phyloP scores from a whole-genome alignment of 2,888 invertebrate species.

The Philaethria dido region DNA sequence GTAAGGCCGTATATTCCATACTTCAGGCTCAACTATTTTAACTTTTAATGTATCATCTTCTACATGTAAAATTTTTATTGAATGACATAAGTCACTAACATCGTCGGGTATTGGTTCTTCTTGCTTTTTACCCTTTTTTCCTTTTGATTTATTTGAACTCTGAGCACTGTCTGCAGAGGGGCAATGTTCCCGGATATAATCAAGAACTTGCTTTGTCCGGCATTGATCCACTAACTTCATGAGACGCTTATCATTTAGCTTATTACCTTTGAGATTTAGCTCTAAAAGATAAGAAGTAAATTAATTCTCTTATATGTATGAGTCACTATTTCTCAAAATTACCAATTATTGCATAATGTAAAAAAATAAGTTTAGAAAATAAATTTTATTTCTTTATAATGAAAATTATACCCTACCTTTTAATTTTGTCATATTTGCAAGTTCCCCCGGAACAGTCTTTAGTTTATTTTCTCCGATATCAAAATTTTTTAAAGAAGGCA shows the following conservation, averaged over 20 bases:
- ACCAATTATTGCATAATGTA: background rate
- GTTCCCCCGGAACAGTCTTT: constrained; percentile 86
- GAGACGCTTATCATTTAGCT: constrained; percentile 88
- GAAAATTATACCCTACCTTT: constrained; percentile 81
- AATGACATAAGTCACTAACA: constrained; percentile 65
- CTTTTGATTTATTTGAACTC: constrained; percentile 60
- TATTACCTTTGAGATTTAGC: constrained; percentile 89
- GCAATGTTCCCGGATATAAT: constrained; percentile 89
- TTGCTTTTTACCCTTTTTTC: constrained; percentile 70
- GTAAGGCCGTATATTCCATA: constrained; percentile 86
- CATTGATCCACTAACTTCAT: constrained; percentile 90
- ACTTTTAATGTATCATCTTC: constrained; percentile 78
- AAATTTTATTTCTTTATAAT: background rate
- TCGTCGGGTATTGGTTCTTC: constrained; percentile 64
- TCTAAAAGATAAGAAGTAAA: constrained; percentile 76
- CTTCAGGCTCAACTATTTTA: constrained; percentile 81
- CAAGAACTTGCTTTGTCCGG: constrained; percentile 89
- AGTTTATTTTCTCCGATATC: constrained; percentile 88
- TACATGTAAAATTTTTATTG: constrained; percentile 74
- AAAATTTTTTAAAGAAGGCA: constrained; percentile 87
- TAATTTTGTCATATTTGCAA: constrained; percentile 87
- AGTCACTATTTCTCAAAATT: background rate
- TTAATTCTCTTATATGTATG: background rate
- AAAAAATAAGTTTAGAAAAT: background rate
- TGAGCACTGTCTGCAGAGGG: constrained; percentile 65